Conservation (phyloP, 2,797 vertebrate species). For the Lagodon rhomboides region DNA sequence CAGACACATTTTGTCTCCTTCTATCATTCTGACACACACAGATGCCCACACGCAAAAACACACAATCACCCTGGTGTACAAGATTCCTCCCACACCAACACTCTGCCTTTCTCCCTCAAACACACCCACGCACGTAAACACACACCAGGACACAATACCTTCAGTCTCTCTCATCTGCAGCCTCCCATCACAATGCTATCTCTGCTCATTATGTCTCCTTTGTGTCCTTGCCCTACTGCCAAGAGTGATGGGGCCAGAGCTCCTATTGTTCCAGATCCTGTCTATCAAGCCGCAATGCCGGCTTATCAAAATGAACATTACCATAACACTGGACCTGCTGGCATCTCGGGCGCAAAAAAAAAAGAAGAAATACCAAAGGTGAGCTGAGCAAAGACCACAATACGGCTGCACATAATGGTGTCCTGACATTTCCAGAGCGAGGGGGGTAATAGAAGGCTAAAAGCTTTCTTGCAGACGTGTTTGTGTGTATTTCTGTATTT, state of each 20-base stretch:
- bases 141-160: constrained; percentile 34
- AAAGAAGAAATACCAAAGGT: constrained; percentile 75
- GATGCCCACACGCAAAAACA: constrained; percentile 47
- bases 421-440: constrained; percentile 73
- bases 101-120: constrained; percentile 15
- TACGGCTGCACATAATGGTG: constrained; percentile 60
- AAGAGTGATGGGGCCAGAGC: constrained; percentile 58
- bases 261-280: constrained; percentile 68
- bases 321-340: constrained; percentile 73
- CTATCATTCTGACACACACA: constrained; percentile 37
- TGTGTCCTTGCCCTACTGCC: constrained; percentile 70
- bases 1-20: constrained; percentile 39
- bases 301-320: constrained; percentile 81
- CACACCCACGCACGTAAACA: constrained; percentile 18
- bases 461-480: constrained; percentile 47
- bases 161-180: constrained; percentile 54
- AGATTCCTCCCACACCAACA: constrained; percentile 31
- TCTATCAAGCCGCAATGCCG: constrained; percentile 64
- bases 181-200: constrained; percentile 73
- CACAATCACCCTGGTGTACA: constrained; percentile 37
- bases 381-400: constrained; percentile 66
- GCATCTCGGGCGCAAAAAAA: constrained; percentile 53
- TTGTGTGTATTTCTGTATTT: constrained; percentile 19
- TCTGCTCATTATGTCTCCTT: constrained; percentile 79
- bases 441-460: constrained; percentile 55